These are phyloP conservation scores for Centropristis striata DNA, from an alignment of 2,113 vertebrate genomes.

Conservation along the genomic window DNA sequence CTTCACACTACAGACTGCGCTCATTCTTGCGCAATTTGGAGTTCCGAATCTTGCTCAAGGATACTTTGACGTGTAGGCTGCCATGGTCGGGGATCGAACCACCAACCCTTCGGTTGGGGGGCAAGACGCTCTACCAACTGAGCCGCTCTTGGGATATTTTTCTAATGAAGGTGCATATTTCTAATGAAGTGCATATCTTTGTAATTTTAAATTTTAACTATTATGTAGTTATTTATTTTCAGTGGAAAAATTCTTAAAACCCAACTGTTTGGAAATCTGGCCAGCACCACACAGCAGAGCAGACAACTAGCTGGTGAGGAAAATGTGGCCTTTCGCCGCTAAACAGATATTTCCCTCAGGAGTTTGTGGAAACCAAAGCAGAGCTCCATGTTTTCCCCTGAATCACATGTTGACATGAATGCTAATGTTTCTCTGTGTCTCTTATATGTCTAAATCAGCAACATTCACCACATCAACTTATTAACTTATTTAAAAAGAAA, in stretches of 20 bases:
- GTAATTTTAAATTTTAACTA: neutral
- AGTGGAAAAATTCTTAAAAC: neutral
- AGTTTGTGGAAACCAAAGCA: neutral
- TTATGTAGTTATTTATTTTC: neutral
- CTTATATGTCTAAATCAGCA: neutral
- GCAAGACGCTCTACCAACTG: no score
- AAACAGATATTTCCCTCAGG: conserved; percentile 1
- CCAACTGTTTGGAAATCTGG: neutral
- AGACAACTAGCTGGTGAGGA: neutral
- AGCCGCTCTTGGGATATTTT: no score
- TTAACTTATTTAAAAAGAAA: no score
- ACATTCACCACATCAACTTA: neutral
- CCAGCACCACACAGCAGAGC: neutral
- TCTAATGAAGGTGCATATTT: no score
- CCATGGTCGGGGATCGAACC: no score
- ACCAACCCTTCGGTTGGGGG: no score
- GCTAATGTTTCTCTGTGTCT: neutral
- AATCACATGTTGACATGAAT: neutral
- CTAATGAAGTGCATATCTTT: no score
- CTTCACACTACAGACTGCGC: no score
- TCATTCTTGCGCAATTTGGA: no score
- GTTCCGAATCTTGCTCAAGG: no score
- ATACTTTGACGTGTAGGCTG: no score
- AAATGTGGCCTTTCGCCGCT: neutral
- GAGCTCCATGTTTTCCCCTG: neutral